These are phyloP conservation scores for Dynastes maya DNA, from an alignment of 2,888 invertebrate species.

Conservation along the genomic window DNA sequence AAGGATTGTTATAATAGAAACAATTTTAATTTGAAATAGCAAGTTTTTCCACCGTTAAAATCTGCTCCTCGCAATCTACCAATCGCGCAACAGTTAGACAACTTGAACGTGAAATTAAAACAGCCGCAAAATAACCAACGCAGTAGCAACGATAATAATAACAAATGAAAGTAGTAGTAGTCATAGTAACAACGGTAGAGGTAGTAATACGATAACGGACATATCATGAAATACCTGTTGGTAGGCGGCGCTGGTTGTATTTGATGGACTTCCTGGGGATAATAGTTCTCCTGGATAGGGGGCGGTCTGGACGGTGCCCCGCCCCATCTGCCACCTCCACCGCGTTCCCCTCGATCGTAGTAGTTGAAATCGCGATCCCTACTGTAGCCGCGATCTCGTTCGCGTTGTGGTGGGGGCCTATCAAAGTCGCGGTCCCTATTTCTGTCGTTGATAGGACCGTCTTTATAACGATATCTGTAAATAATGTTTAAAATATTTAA, in stretches of 20 bases:
- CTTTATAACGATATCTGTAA: slow-evolving; percentile 61
- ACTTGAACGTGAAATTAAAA: too few species aligned
- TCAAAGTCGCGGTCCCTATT: slow-evolving; percentile 64
- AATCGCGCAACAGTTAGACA: too few species aligned
- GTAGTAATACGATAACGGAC: slow-evolving; percentile 49
- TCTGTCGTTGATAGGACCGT: slow-evolving; percentile 62
- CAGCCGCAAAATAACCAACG: slow-evolving; percentile 6
- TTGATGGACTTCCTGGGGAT: slow-evolving; percentile 59
- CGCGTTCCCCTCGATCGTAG: slow-evolving; percentile 58
- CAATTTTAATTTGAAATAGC: too few species aligned
- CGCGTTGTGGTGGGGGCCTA: slow-evolving; percentile 61
- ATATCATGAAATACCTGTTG: slow-evolving; percentile 61
- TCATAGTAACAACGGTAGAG: not conserved
- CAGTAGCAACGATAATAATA: not conserved
- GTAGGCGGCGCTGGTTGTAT: slow-evolving; percentile 55
- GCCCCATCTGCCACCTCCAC: slow-evolving; percentile 53
- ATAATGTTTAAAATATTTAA: not conserved
- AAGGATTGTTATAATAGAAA: too few species aligned
- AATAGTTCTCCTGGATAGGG: slow-evolving; percentile 59
- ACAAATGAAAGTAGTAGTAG: not conserved
- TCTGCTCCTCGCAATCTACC: too few species aligned
- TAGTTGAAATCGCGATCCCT: slow-evolving; percentile 57
- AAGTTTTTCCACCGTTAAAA: too few species aligned
- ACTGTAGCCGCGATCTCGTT: slow-evolving; percentile 61
- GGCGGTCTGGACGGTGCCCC: slow-evolving; percentile 48